Base-by-base conservation (phyloP, 1,140 invertebrate genomes). In the Drosophila truncata region DNA sequence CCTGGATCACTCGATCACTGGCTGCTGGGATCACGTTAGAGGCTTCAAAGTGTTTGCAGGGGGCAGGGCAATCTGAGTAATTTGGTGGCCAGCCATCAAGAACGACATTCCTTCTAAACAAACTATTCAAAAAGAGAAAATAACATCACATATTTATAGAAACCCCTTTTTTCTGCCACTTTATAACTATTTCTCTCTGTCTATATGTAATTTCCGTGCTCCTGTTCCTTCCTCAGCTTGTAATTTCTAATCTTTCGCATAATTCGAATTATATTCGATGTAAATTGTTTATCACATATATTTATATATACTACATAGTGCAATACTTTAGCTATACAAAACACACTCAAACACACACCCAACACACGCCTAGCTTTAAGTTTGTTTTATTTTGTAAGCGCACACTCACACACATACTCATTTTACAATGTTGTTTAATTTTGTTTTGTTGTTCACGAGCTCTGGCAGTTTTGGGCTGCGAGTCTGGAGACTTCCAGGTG, bases 251-350 rank as follows among this genome's bases (percentile, higher is more conserved):
- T 59, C 44, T 73, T 60, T 46, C 25, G 70, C 67, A 16, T 29
- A 73, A 50, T 16, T 72, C 50, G 55, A 35, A 65, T 61, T 49
- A n/a, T 29, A 76, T 76, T 81, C 54, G 60, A 69, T 88, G 85
- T 90, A 85, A 85, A 88, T 88, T 88, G 81, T 81, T 90, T 75
- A 90, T 80, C 66, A 57, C 87, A 78, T 82, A 86, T 74, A 83
- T 80, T 73, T 58, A 69, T 67, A 76, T 47, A 72, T 64, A 87
- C 41, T 82, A 74, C 78, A 75, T 87, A 88, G 85, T 88, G 84
- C 84, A 88, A 88, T 88, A 88, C 81, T 64, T 80, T 88, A 88
- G 80, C 67, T 83, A 44, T 67, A 77, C 67, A 66, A 52, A 60
- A 78, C 50, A 78, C 59, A 78, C 27, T 47, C 44, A 47, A 47